Base-by-base conservation (phyloP, 1,140 invertebrate genomes). In the Brachionus sp. region DNA sequence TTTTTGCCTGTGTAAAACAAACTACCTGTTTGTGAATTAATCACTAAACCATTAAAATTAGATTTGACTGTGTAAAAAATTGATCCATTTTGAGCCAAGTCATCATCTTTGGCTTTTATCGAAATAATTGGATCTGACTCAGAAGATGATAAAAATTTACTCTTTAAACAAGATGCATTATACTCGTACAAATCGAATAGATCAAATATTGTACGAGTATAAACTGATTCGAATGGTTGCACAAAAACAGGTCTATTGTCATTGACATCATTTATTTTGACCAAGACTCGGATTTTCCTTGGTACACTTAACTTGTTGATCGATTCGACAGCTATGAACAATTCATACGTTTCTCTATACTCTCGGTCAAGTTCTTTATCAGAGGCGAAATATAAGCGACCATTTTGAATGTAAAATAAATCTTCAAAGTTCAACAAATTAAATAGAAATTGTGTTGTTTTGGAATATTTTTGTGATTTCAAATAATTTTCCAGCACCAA, bases 181-280 rank as follows among this genome's bases (percentile, higher is more conserved):
- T 70, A 70, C 37, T 70, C 66, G 35, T 42, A 70, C 16, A 70
- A 70, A 70, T 70, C 66, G 35, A 37, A 70, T 0, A 10, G 7
- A 6, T 37, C 35, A 1, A 70, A 39, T 19, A 16, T 23, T 70
- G 13, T 37, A 23, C 29, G 66, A 70, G 66, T 70, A 4, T 9
- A 23, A 6, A 39, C 9, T 0, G 16, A 0, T 9, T 75, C 70
- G 10, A 10, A 7, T 46, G 70, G 70, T 13, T 23, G 23, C 25
- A 75, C 25, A 66, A 80, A 66, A 57, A 66, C 19, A 3, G 77
- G 29, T 25, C 46, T 35, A 62, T 80, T 80, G 33, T 80, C 77
- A 64, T 80, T 80, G 1, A 66, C 10, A 44, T 80, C 77, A 57
- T 33, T 42, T 7, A 80, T 37, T 44, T 66, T 66, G 50, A 80